These are phyloP conservation scores for Bellardia bayeri DNA, from an alignment of 2,888 invertebrate species.

Conservation along the genomic window DNA sequence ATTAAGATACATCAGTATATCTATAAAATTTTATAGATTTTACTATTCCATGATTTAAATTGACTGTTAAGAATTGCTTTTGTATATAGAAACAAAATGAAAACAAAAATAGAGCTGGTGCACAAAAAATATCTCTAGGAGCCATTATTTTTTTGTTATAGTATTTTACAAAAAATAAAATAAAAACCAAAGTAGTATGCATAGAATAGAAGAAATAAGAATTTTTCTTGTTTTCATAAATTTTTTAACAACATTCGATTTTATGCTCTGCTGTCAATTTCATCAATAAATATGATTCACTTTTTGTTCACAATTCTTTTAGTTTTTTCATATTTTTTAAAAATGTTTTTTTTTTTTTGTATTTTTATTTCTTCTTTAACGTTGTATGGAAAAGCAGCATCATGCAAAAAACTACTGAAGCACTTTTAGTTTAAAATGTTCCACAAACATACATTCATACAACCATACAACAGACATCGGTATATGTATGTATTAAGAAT, in stretches of 20 bases:
- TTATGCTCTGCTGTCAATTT: constrained; percentile 73
- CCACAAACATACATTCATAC: background rate
- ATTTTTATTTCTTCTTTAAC: constrained; percentile 18
- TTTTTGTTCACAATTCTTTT: constrained; percentile 18
- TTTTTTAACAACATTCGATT: constrained; percentile 70
- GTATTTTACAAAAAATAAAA: background rate
- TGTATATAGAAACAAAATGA: constrained; percentile 47
- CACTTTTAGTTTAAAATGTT: constrained; percentile 62
- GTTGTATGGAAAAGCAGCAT: constrained; percentile 8
- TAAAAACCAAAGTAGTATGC: background rate
- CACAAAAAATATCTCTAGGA: constrained; percentile 10
- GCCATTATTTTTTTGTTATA: constrained; percentile 31
- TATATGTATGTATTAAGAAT: no score
- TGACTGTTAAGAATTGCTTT: constrained; percentile 69
- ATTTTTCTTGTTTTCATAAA: constrained; percentile 36
- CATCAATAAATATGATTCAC: constrained; percentile 70
- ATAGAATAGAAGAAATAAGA: background rate
- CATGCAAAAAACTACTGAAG: constrained; percentile 29
- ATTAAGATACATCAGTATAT: constrained; percentile 1
- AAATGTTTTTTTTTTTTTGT: constrained; percentile 7
- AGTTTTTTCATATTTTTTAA: constrained; percentile 9
- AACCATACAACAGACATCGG: background rate
- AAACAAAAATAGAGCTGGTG: background rate
- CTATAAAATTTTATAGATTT: constrained; percentile 22
- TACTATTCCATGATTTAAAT: constrained; percentile 61